A percentile compares a stretch with the other conserved stretches of the same genome.
Evolutionary conservation across 1,140 invertebrate genomes (phyloP).

Genomic region (Cydia amplana): DNA sequence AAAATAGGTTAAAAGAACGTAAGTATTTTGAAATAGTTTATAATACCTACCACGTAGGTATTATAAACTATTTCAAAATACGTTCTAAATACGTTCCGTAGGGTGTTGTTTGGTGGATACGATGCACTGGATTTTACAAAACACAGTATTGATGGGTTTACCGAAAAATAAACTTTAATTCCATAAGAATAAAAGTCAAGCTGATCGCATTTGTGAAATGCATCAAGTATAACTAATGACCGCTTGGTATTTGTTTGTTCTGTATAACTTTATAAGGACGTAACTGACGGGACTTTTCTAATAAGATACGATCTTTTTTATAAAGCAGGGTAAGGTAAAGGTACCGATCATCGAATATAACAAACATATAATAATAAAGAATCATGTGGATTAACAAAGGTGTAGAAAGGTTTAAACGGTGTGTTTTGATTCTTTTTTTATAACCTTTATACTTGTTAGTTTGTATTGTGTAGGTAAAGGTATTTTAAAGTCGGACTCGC

Average conservation of each 20-base stretch:
- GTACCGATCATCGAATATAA: not conserved
- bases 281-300: not conserved
- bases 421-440: not conserved
- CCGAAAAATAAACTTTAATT: not conserved
- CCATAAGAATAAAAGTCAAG: not conserved
- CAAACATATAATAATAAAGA: slow-evolving; percentile 12
- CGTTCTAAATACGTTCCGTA: too few relatives aligned
- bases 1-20: not conserved
- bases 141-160: not conserved
- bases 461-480: not conserved
- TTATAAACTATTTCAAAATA: too few relatives aligned
- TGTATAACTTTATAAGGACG: not conserved
- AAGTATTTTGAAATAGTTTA: too few relatives aligned
- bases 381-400: not conserved
- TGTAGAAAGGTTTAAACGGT: slow-evolving; percentile 1
- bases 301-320: not conserved
- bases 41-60: too few relatives aligned
- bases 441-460: not conserved
- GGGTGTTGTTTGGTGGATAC: not conserved
- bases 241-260: not conserved
- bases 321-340: not conserved
- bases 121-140: not conserved
- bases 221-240: not conserved
- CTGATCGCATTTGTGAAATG: not conserved
- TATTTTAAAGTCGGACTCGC: too few relatives aligned